phyloP scores from a whole-genome alignment of 64 coral and sea anemone species.

The Pachyseris speciosa region DNA sequence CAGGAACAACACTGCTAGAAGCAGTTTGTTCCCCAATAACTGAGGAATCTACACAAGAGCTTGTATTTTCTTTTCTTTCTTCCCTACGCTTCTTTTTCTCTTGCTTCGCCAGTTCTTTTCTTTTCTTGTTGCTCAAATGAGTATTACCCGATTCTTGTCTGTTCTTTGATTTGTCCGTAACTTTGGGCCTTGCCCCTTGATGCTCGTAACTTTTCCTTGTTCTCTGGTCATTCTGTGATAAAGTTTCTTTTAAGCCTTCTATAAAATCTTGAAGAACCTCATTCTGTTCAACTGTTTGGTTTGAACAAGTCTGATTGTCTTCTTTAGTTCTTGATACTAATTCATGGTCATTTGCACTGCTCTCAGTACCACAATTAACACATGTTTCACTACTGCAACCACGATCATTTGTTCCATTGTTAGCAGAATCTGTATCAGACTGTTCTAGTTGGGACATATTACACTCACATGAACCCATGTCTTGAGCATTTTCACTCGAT shows the following conservation, averaged over 20 bases:
- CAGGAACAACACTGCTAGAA: constrained; percentile 5
- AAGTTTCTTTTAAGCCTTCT: constrained; percentile 11
- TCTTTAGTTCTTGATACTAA: not conserved
- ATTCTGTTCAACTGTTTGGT: not conserved
- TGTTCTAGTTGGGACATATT: not conserved
- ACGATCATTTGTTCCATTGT: not conserved
- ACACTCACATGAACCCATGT: not conserved
- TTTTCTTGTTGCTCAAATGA: constrained; percentile 84
- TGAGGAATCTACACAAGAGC: not conserved
- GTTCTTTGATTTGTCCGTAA: not conserved
- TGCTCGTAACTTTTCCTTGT: not conserved
- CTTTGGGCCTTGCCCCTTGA: constrained; percentile 81
- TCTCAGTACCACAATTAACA: not conserved
- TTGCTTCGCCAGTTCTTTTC: constrained; percentile 94
- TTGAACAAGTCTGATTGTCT: not conserved
- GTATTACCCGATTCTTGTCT: constrained; percentile 14
- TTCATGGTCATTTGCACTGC: not conserved
- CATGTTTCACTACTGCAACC: not conserved
- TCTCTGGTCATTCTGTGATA: not conserved
- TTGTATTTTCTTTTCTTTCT: constrained; percentile 67
- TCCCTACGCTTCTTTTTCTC: constrained; percentile 92
- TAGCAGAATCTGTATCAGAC: not conserved
- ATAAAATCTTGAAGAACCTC: constrained; percentile 15
- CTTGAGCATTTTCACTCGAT: not conserved
- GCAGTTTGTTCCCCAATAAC: not conserved